Base-by-base conservation (phyloP, 1,140 invertebrate species). In the Portunus trituberculatus region DNA sequence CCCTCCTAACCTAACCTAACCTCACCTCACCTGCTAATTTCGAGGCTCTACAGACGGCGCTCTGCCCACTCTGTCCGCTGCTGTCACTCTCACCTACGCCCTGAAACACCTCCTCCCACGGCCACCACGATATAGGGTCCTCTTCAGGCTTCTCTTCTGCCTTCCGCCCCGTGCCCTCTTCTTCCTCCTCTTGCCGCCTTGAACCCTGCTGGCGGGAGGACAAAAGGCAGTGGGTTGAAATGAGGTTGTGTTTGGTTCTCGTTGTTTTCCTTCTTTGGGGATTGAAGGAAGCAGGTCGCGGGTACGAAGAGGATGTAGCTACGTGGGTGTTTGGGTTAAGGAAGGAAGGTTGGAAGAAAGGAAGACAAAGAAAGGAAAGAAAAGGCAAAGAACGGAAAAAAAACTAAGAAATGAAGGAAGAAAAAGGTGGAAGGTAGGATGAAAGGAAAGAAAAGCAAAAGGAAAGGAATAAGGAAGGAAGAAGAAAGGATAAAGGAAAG, bases 1-100 rank as follows among this genome's bases (percentile, higher is more conserved):
- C 67, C 67, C 67, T 16, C 67, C 67, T 1, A 25, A 3, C 67
- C 20, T 76, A 7, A 12, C 67, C n/a, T 20, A 12, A n/a, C 25
- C 67, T 76, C 67, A 25, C 20, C 67, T n/a, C 48, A 52, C 20
- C 67, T 76, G 67, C 25, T 12, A 91, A 10, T 52, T 32, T 16
- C n/a, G 31, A 3, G 0, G 52, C 14, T 28, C 90, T 91, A 6
- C 39, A 2, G 39, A 39, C 39, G 39, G 39, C 39, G 52, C 59
- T 91, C 7, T 8, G 48, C 7, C 25, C 90, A 39, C 90, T 67
- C 4, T 31, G 90, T 0, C 31, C 29, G 28, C 90, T 91, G 52
- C 0, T 20, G 52, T 91, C 90, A 76, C 90, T 91, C 29, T 91
- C 90, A 25, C 90, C 90, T 3, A 91, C 3, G 3, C 52, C 90